Conservation (phyloP, 2,797 vertebrate genomes). For the Phrynocephalus forsythii region DNA sequence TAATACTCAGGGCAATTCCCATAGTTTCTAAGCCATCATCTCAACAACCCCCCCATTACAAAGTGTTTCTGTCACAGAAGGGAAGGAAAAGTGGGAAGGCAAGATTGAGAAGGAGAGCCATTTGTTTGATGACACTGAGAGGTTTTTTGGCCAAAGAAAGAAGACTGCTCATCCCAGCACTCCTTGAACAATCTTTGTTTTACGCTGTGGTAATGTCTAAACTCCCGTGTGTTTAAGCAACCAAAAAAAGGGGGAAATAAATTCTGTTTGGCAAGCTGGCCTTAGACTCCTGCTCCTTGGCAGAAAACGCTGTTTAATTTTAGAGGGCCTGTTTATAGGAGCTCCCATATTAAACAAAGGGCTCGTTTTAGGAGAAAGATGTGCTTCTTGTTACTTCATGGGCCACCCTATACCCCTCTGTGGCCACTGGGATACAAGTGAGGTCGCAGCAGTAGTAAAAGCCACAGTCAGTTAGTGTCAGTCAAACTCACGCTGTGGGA, state of each 20-base stretch:
- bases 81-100: background rate
- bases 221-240: background rate
- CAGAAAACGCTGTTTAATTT: constrained; percentile 37
- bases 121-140: background rate
- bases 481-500: background rate
- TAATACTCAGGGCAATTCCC: background rate
- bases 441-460: background rate
- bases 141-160: background rate
- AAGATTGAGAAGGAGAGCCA: background rate
- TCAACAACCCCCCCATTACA: background rate
- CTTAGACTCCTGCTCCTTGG: background rate
- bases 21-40: background rate
- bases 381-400: background rate
- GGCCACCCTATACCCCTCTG: background rate
- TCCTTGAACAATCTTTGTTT: too few relatives aligned
- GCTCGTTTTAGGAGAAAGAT: constrained; percentile 15
- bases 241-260: background rate
- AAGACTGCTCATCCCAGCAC: background rate
- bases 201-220: background rate
- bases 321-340: constrained; percentile 22
- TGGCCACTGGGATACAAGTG: background rate
- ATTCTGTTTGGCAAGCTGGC: background rate
- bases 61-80: background rate
- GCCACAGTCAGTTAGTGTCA: background rate
- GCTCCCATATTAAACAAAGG: constrained; percentile 29